Evolutionary conservation across 2,113 vertebrate species (phyloP).

Genomic region (Halichoerus grypus): DNA sequence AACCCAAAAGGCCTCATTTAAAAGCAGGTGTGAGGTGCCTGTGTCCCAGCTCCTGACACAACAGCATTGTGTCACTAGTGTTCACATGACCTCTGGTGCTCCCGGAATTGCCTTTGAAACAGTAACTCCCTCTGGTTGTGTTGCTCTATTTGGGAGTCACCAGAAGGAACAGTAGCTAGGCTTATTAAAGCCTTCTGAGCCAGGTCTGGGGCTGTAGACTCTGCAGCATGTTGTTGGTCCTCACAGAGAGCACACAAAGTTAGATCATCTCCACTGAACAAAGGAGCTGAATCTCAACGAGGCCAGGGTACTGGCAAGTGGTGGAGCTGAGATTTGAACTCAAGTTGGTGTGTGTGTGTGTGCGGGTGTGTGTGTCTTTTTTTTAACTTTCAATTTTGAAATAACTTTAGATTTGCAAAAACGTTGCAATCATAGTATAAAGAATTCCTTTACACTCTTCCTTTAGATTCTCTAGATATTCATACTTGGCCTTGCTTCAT

Average conservation of each 20-base stretch:
- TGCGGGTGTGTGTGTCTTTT: fast-evolving
- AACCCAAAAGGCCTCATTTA: neutral
- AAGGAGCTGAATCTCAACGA: neutral
- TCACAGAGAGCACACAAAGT: fast-evolving
- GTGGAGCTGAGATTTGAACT: neutral
- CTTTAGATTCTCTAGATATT: neutral
- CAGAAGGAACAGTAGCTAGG: neutral
- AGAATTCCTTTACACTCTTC: neutral
- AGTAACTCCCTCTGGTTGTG: too few species aligned
- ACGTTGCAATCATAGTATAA: neutral
- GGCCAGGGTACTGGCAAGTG: neutral
- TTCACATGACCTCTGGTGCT: fast-evolving
- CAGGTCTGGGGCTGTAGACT: neutral
- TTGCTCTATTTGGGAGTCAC: neutral
- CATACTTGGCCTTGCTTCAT: neutral
- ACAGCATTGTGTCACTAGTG: neutral
- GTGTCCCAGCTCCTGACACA: too few species aligned
- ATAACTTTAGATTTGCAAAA: constrained; percentile 34
- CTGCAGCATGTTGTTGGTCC: neutral
- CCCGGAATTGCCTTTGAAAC: neutral
- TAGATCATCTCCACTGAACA: neutral
- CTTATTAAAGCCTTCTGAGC: neutral
- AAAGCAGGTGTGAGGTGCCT: neutral
- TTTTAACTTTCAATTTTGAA: neutral
- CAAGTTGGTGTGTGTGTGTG: neutral